phyloP scores from a whole-genome alignment of 2,888 invertebrate species.

The Brenthis daphne region DNA sequence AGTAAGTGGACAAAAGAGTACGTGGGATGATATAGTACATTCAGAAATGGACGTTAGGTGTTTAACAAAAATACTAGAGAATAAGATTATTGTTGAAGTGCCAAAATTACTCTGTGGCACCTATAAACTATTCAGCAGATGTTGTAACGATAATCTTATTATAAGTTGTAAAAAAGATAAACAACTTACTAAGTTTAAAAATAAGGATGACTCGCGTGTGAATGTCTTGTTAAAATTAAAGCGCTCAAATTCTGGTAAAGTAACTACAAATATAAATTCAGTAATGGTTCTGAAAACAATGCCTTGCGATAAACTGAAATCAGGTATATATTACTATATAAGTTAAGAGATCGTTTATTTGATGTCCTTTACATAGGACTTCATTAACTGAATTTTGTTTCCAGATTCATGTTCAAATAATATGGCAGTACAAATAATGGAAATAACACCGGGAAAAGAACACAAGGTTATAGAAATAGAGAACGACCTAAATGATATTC shows the following conservation, averaged over 20 bases:
- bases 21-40: constrained; percentile 66
- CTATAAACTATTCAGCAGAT: constrained; percentile 59
- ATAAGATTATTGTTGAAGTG: constrained; percentile 65
- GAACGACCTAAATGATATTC: constrained; percentile 10
- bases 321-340: constrained; percentile 3
- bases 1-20: constrained; percentile 45
- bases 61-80: constrained; percentile 67
- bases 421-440: neutral
- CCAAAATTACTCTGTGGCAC: constrained; percentile 65
- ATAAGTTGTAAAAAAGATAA: constrained; percentile 58
- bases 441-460: constrained; percentile 16
- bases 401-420: constrained; percentile 25
- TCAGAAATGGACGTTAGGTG: constrained; percentile 70
- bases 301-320: neutral
- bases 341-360: neutral
- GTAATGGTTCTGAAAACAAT: constrained; percentile 59
- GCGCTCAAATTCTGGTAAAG: constrained; percentile 57
- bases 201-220: constrained; percentile 50
- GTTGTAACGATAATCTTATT: constrained; percentile 57
- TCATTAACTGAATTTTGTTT: neutral
- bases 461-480: constrained; percentile 30
- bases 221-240: constrained; percentile 63
- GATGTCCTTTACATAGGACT: neutral
- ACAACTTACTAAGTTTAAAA: constrained; percentile 23
- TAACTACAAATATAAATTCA: constrained; percentile 62